Percentiles rank a stretch among this genome's conserved stretches.
Evolutionary conservation across 2,888 invertebrate genomes (phyloP).

Genomic region (Noctua janthina): DNA sequence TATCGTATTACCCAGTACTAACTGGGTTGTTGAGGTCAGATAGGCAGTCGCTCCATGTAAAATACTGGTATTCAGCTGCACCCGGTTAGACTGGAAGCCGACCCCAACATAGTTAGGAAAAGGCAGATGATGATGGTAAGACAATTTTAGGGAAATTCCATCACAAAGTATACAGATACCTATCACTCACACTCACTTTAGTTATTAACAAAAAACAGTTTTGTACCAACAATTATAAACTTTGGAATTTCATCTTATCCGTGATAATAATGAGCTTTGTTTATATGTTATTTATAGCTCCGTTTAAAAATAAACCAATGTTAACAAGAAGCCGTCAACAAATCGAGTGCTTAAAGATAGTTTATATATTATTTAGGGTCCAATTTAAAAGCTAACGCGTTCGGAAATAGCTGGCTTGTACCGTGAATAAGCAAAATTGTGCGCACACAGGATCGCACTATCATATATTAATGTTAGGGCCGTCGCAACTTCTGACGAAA

Average conservation of each 20-base stretch:
- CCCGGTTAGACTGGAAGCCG: too few relatives aligned
- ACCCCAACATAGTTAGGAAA: too few relatives aligned
- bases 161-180: not conserved
- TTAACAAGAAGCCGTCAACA: constrained; percentile 63
- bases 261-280: not conserved
- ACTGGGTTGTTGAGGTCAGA: too few relatives aligned
- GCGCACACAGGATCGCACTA: constrained; percentile 75
- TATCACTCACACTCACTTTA: not conserved
- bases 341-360: constrained; percentile 77
- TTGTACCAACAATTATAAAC: not conserved
- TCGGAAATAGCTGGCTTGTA: constrained; percentile 79
- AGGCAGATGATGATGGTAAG: not conserved
- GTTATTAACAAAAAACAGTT: not conserved
- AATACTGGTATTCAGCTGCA: too few relatives aligned
- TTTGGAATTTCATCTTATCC: not conserved
- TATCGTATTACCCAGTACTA: too few relatives aligned
- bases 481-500: constrained; percentile 65
- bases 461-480: constrained; percentile 83
- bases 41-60: too few relatives aligned
- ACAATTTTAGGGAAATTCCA: not conserved
- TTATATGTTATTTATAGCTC: not conserved
- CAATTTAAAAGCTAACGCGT: constrained; percentile 86
- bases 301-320: constrained; percentile 15
- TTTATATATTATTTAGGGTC: constrained; percentile 84
- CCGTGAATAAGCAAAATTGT: constrained; percentile 85